Conservation (phyloP, 2,888 invertebrate genomes). For the Archaeoteleia sp. region DNA sequence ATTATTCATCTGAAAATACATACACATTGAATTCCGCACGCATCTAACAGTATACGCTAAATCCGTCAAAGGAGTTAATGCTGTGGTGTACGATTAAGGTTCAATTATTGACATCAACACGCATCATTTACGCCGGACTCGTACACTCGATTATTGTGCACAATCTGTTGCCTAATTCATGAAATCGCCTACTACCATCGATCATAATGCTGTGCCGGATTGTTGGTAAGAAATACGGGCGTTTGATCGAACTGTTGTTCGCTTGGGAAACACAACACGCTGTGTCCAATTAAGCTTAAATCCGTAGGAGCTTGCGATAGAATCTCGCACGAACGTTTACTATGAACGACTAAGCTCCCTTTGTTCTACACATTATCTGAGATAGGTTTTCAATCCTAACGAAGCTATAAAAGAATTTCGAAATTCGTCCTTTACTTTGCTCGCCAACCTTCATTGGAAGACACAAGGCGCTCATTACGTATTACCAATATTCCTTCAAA, state of each 20-base stretch:
- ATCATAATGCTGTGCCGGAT: conserved; percentile 44
- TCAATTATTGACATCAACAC: conserved; percentile 42
- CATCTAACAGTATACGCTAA: conserved; percentile 1
- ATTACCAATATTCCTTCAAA: conserved; percentile 13
- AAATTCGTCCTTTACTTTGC: conserved; percentile 21
- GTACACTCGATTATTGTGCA: conserved; percentile 35
- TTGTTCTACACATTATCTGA: conserved; percentile 26
- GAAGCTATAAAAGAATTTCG: conserved; percentile 25
- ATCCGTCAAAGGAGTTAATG: conserved; percentile 31
- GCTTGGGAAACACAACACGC: conserved; percentile 45
- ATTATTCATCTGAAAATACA: too few species aligned
- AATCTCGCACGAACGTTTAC: conserved; percentile 37
- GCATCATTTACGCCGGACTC: conserved; percentile 30
- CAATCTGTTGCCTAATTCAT: conserved; percentile 51
- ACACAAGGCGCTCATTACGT: conserved; percentile 6
- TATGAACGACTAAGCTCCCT: conserved; percentile 29
- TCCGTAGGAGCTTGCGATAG: conserved; percentile 42
- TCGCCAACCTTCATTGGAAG: conserved; percentile 23
- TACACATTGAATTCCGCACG: background rate
- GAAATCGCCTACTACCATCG: conserved; percentile 39
- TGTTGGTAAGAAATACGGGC: conserved; percentile 47
- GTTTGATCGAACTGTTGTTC: conserved; percentile 37
- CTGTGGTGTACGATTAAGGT: conserved; percentile 21
- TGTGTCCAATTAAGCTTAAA: conserved; percentile 51
- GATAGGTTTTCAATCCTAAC: conserved; percentile 31